Percentiles rank a stretch among this genome's conserved stretches.
These are phyloP conservation scores for Araneus ventricosus DNA, from an alignment of 1,140 invertebrate species.

Conservation along the genomic window DNA sequence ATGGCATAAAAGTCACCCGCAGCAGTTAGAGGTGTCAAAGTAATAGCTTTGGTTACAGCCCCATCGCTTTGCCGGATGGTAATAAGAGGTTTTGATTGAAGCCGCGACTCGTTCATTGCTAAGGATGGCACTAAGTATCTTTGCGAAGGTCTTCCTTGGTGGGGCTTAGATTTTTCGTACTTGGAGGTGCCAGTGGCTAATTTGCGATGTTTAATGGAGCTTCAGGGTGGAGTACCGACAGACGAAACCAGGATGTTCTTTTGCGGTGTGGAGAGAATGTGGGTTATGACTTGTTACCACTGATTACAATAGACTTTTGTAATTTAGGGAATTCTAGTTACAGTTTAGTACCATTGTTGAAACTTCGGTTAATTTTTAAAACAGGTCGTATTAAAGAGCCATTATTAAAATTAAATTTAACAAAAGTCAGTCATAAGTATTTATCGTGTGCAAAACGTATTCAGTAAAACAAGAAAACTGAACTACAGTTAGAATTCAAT, in stretches of 20 bases:
- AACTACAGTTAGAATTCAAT: no score
- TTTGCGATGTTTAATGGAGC: constrained; percentile 19
- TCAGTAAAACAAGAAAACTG: no score
- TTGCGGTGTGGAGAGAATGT: not conserved
- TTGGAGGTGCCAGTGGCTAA: constrained; percentile 25
- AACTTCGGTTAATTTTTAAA: no score
- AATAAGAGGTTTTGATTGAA: constrained; percentile 65
- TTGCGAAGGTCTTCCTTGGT: constrained; percentile 30
- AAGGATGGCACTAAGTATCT: not conserved
- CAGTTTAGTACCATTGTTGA: no score
- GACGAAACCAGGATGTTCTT: constrained; percentile 27
- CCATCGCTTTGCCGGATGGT: constrained; percentile 59
- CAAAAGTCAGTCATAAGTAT: no score
- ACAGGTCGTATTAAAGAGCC: no score
- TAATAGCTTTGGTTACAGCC: constrained; percentile 60
- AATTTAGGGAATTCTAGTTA: no score
- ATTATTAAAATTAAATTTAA: no score
- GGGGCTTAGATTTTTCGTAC: constrained; percentile 17
- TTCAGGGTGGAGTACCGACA: constrained; percentile 1
- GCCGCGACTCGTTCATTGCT: not conserved
- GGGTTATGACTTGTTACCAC: not conserved
- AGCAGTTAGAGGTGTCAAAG: constrained; percentile 67
- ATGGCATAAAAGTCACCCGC: constrained; percentile 45
- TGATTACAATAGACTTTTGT: not conserved
- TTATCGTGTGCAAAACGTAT: no score